These are phyloP conservation scores for Etia nguti DNA, from an alignment of 2,113 vertebrate genomes.

Conservation along the genomic window DNA sequence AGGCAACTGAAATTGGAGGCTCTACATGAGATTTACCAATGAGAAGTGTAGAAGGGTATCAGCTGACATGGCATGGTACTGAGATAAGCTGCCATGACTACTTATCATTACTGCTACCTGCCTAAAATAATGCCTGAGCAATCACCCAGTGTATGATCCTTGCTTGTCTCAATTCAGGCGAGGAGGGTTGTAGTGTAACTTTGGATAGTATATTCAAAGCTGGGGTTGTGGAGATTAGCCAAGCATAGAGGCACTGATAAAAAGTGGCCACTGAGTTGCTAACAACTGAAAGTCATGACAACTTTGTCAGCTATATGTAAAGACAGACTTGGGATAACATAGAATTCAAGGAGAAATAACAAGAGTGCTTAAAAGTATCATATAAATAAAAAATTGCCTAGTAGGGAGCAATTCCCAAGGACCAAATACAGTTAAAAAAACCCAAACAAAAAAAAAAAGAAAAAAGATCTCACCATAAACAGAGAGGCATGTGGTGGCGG, in stretches of 20 bases:
- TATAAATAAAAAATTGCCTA: neutral
- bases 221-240: neutral
- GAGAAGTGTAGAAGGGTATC: neutral
- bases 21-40: neutral
- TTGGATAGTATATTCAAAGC: neutral
- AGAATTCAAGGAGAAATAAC: neutral
- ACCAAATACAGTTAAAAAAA: neutral
- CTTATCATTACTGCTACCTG: neutral
- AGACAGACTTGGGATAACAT: neutral
- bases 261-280: neutral
- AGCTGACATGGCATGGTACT: neutral
- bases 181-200: neutral
- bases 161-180: neutral
- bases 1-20: neutral
- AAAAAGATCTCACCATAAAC: conserved; percentile 64
- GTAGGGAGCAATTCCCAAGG: neutral
- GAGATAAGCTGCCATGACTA: neutral
- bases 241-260: neutral
- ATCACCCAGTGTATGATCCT: neutral
- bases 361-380: too few species aligned
- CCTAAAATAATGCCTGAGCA: neutral
- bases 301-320: neutral
- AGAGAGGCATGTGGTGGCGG: conserved; percentile 56
- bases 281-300: neutral
- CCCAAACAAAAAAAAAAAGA: neutral